A percentile compares a stretch with the other conserved stretches of the same genome.
These are phyloP conservation scores for Acrossocheilus wenchowensis DNA, from an alignment of 2,797 vertebrate species.

Conservation along the genomic window DNA sequence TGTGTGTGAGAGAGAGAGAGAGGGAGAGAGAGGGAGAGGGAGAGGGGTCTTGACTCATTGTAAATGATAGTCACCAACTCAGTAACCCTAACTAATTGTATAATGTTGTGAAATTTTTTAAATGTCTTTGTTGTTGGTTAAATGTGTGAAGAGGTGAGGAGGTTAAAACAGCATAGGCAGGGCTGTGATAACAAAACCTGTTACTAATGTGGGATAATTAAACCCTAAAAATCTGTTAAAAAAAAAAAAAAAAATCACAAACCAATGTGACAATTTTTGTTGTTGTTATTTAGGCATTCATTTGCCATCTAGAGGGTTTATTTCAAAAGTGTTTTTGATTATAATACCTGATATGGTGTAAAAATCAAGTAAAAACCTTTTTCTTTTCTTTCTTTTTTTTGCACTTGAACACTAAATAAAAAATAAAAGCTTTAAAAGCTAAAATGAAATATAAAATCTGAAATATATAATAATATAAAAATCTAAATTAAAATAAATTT, in stretches of 20 bases:
- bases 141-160: constrained; percentile 24
- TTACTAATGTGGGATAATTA: not conserved
- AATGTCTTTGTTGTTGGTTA: constrained; percentile 21
- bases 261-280: not conserved
- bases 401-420: not conserved
- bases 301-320: not conserved
- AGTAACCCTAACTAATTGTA: constrained; percentile 37
- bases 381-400: too few species aligned
- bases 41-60: constrained; percentile 45
- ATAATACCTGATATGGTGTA: not conserved
- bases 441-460: not conserved
- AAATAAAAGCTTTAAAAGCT: not conserved
- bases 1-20: too few species aligned
- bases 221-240: not conserved
- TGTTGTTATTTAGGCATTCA: not conserved
- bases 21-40: not conserved
- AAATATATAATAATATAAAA: not conserved
- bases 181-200: not conserved
- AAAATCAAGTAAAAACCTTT: not conserved
- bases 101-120: constrained; percentile 17
- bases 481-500: not conserved
- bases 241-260: not conserved
- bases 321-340: not conserved
- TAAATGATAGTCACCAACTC: constrained; percentile 45
- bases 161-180: constrained; percentile 3